Conservation (phyloP, 2,797 vertebrate species). For the Tympanoctomys barrerae region DNA sequence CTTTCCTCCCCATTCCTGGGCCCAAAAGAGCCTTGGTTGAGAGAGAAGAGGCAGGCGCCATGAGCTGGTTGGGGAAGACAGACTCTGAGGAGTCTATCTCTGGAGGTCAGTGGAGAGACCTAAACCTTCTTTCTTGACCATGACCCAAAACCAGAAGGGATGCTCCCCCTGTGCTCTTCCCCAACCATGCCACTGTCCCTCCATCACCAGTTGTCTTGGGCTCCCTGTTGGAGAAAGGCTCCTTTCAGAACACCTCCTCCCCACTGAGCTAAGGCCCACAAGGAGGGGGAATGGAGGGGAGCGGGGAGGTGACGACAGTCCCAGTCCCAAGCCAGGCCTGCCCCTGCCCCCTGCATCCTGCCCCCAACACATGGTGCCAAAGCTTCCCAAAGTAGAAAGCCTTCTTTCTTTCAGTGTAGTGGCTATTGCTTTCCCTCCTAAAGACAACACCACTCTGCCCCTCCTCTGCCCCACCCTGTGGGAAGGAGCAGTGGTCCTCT, state of each 20-base stretch:
- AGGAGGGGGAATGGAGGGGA: background rate
- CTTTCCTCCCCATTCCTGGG: constrained; percentile 13
- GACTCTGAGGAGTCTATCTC: background rate
- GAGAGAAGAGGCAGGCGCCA: background rate
- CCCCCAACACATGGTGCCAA: constrained; percentile 67
- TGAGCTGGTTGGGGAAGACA: background rate
- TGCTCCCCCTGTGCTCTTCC: background rate
- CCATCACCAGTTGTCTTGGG: background rate
- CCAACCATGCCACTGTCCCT: background rate
- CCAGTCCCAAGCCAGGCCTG: background rate
- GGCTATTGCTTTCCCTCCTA: background rate
- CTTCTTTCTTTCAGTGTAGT: constrained; percentile 6
- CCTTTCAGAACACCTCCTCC: background rate
- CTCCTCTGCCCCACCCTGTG: background rate
- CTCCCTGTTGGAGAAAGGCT: background rate
- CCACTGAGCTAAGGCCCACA: constrained; percentile 75
- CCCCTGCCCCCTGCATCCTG: constrained; percentile 11
- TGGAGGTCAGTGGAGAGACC: constrained; percentile 21
- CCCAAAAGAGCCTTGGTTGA: background rate
- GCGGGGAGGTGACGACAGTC: background rate
- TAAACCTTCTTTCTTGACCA: background rate
- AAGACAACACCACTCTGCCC: background rate
- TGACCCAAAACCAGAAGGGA: constrained; percentile 48
- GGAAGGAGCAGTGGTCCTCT: background rate
- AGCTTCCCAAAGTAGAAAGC: constrained; percentile 65